Evolutionary conservation across 1,140 invertebrate genomes (phyloP), one percentile per base, ranked within the genome.

Genomic region (Papilio polytes): DNA sequence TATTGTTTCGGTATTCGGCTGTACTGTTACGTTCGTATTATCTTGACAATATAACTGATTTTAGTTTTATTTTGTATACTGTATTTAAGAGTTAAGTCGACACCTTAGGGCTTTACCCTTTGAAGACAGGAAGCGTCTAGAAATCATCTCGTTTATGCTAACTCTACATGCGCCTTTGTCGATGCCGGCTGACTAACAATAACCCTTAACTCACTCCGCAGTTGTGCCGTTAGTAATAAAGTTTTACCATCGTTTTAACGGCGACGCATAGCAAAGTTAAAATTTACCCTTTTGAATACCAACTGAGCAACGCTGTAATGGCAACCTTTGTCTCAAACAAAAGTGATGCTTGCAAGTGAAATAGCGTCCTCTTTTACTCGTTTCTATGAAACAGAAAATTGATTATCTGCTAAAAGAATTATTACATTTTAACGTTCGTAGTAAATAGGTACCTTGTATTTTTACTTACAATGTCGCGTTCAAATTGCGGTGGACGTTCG

Each of bases 181-280:
- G 56, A 78, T 41, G 59, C 56, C 77, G 53, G 31, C 74, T 53
- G 53, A 59, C 56, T 63, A 78, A 78, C 77, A 78, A 78, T 78
- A 66, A 78, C 77, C 77, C 36, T 59, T 78, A 78, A 78, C 77
- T 78, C 77, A 78, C 77, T 78, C 56, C 59, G 9, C 77, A 66
- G 56, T 78, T 66, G 53, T 78, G 77, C 56, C 53, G 80, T 81
- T 66, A 81, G 76, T 80, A 82, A 82, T 85, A 83, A 85, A 79
- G 36, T 83, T 85, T 82, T 80, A 83, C 77, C 78, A 74, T 74
- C 74, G 63, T 78, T 84, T 85, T 85, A 85, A 84, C 85, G 72
- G 59, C 63, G 74, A 81, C 76, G 81, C 77, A 81, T 78, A 78
- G 56, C 77, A 15, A 66, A 78, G 77, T 78, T 78, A 78, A 78